Evolutionary conservation across 2,888 invertebrate species (phyloP).

Genomic region (Anoplius nigerrimus): DNA sequence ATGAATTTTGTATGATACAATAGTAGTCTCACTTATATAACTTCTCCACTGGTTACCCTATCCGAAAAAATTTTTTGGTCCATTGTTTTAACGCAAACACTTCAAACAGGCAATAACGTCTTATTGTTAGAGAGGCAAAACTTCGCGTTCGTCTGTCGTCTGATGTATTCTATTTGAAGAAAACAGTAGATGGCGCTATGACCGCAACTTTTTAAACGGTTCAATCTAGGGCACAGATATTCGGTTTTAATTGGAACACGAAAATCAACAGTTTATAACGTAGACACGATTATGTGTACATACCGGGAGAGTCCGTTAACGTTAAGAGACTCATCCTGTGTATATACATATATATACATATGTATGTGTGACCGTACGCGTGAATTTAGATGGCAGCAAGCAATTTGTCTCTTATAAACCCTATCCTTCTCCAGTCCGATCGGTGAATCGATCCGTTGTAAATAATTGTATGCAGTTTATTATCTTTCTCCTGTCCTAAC

Average conservation of each 20-base stretch:
- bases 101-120: constrained; percentile 25
- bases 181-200: no score
- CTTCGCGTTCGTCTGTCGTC: no score
- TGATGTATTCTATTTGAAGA: no score
- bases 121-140: constrained; percentile 1
- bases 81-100: constrained; percentile 32
- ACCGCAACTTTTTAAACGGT: no score
- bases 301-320: no score
- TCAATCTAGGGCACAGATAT: no score
- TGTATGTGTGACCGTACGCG: not conserved
- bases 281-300: no score
- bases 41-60: constrained; percentile 15
- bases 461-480: constrained; percentile 41
- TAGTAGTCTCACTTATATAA: constrained; percentile 20
- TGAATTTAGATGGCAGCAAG: no score
- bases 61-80: constrained; percentile 13
- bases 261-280: no score
- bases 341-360: constrained; percentile 10
- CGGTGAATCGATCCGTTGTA: constrained; percentile 37
- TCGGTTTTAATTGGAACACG: no score
- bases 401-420: constrained; percentile 3
- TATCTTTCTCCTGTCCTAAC: constrained; percentile 44
- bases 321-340: not conserved
- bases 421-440: not conserved
- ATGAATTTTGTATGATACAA: constrained; percentile 54